Base-by-base conservation (phyloP, 2,888 invertebrate genomes). In the Drepana falcataria region DNA sequence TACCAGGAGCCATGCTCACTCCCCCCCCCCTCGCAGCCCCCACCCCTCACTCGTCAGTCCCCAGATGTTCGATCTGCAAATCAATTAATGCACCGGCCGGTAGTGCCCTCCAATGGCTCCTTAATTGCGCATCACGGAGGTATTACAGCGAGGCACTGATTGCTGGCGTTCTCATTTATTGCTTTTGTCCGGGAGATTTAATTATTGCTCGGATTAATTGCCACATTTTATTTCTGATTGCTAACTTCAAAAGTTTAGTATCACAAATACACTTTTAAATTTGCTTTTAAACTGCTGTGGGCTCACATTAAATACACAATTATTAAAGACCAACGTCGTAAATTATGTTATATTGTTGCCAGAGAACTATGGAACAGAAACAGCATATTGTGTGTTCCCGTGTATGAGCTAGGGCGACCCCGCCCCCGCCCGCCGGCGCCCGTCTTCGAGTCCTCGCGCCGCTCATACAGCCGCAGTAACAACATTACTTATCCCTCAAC, bases 71-170 rank as follows among this genome's bases (percentile, higher is more conserved):
- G 60, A 64, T 64, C 67, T 55, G 56, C 51, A 56, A 21, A 66
- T 64, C 67, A 64, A 66, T 63, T 57, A 63, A 54, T 53, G 53
- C 44, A 47, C 40, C 33, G 35, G 21, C 47, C 41, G 5, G n/a
- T n/a, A 47, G 47, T 44, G 9, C 44, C 44, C 9, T 9, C 44
- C 9, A 2, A 9, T 9, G 3, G 9, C 2, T 3, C 44, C 44
- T 2, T 44, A 44, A 44, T 44, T 44, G 44, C 9, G 44, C 44
- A 44, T 44, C 3, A 44, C 44, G 9, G 44, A 9, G 44, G 44
- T 9, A 44, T 44, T 44, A 44, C 44, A 44, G 9, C 44, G 21
- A 44, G 9, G 44, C 44, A 44, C 44, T 44, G 44, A 9, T 44
- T 44, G 9, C 44, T 9, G 44, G 9, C 44, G 9, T 44, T 44